Percentiles rank a stretch among this genome's conserved stretches.
Evolutionary conservation across 2,888 invertebrate species (phyloP).

Genomic region (Ormyrus pomaceus): DNA sequence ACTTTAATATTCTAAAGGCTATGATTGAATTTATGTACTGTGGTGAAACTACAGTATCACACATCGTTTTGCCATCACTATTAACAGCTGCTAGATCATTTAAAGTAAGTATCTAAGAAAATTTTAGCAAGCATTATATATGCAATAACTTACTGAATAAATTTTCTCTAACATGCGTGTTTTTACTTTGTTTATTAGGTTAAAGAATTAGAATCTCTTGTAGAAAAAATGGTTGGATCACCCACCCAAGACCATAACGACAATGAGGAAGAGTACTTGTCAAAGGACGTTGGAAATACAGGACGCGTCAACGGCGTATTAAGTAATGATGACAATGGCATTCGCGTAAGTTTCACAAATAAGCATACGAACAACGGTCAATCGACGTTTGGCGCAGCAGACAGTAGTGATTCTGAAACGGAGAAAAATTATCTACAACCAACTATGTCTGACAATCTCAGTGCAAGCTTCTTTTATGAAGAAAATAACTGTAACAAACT

Average conservation of each 20-base stretch:
- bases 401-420: constrained; percentile 55
- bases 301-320: constrained; percentile 46
- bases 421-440: constrained; percentile 55
- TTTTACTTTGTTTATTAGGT: constrained; percentile 62
- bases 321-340: constrained; percentile 50
- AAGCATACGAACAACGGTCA: constrained; percentile 51
- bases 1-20: constrained; percentile 83
- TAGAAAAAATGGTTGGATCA: constrained; percentile 65
- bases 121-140: constrained; percentile 5
- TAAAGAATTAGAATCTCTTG: constrained; percentile 69
- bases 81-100: constrained; percentile 84
- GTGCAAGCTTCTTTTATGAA: constrained; percentile 47
- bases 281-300: constrained; percentile 34
- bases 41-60: constrained; percentile 84
- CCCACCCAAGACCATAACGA: constrained; percentile 49
- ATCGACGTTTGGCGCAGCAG: constrained; percentile 47
- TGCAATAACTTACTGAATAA: constrained; percentile 1
- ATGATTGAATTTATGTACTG: constrained; percentile 87
- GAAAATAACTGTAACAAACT: constrained; percentile 32
- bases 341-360: constrained; percentile 54
- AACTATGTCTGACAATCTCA: constrained; percentile 32
- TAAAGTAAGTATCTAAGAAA: constrained; percentile 76
- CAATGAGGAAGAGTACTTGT: constrained; percentile 43
- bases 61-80: constrained; percentile 82
- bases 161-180: background rate